These are phyloP conservation scores for Neodiprion lecontei DNA, from an alignment of 1,140 invertebrate genomes.

Conservation along the genomic window DNA sequence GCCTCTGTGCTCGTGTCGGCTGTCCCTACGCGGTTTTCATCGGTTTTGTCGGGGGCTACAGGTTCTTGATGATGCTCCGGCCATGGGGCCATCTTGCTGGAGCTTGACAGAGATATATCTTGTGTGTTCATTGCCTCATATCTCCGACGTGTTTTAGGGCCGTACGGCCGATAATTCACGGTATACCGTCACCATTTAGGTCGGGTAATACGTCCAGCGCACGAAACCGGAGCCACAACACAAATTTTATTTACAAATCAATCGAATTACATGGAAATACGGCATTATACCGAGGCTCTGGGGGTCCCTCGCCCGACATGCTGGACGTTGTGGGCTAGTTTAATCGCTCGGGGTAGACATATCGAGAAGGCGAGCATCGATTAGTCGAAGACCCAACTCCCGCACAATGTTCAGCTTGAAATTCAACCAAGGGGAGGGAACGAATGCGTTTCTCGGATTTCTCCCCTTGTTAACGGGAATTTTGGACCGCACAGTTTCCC, in stretches of 20 bases:
- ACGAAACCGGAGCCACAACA: constrained; percentile 25
- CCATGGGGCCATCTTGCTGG: constrained; percentile 74
- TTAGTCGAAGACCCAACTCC: neutral
- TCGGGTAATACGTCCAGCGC: neutral
- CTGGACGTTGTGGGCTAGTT: neutral
- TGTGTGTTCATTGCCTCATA: constrained; percentile 39
- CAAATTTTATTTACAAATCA: constrained; percentile 48
- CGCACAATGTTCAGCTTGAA: neutral
- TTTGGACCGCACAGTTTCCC: too few species aligned
- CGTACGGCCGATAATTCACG: neutral
- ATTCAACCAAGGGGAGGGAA: neutral
- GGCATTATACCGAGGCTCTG: neutral
- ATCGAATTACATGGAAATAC: constrained; percentile 47
- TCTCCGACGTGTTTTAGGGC: neutral
- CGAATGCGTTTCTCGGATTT: too few species aligned
- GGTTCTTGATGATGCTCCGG: constrained; percentile 74
- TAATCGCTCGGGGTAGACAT: neutral
- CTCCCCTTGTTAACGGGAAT: too few species aligned
- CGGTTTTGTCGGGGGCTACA: constrained; percentile 70
- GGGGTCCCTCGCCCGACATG: neutral
- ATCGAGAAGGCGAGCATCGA: neutral
- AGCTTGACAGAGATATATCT: constrained; percentile 51
- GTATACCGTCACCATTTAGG: neutral
- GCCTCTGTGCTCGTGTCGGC: neutral
- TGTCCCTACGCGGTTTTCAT: constrained; percentile 42